Evolutionary conservation across 2,888 invertebrate genomes (phyloP).

Genomic region (Sphaeridia pumilis): DNA sequence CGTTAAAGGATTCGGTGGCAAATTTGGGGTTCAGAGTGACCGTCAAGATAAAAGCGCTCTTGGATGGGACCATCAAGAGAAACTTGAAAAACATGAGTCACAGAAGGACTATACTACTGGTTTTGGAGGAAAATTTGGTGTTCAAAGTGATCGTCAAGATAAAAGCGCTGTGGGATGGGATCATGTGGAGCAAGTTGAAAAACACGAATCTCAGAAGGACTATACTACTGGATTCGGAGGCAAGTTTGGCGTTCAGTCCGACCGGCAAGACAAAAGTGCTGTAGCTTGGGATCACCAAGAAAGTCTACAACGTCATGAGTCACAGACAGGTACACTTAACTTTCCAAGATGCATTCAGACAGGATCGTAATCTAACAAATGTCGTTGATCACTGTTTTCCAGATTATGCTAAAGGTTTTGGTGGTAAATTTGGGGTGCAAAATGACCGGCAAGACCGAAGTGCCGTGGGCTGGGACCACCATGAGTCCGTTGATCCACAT

Average conservation of each 20-base stretch:
- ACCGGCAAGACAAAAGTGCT: conserved; percentile 51
- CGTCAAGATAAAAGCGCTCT: conserved; percentile 54
- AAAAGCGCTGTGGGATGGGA: conserved; percentile 66
- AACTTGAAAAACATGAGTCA: conserved; percentile 66
- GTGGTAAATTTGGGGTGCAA: conserved; percentile 77
- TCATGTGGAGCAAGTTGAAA: conserved; percentile 58
- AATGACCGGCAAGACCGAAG: conserved; percentile 60
- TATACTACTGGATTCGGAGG: conserved; percentile 43
- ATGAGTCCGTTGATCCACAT: conserved; percentile 54
- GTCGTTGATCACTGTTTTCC: too few species aligned
- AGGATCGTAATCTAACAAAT: too few species aligned
- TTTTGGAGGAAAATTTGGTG: conserved; percentile 44
- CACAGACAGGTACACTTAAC: too few species aligned
- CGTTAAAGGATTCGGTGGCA: conserved; percentile 43
- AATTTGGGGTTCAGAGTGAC: conserved; percentile 43
- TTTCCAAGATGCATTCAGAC: too few species aligned
- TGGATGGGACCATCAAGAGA: conserved; percentile 78
- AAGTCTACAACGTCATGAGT: conserved; percentile 65
- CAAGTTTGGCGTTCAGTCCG: conserved; percentile 42
- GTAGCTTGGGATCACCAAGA: conserved; percentile 80
- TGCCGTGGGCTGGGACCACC: conserved; percentile 68
- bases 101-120: conserved; percentile 49
- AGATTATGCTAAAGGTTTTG: conserved; percentile 66
- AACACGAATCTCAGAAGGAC: conserved; percentile 62
- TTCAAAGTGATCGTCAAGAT: conserved; percentile 42